Evolutionary conservation across 2,888 invertebrate genomes (phyloP).

Genomic region (Melipona beecheii): DNA sequence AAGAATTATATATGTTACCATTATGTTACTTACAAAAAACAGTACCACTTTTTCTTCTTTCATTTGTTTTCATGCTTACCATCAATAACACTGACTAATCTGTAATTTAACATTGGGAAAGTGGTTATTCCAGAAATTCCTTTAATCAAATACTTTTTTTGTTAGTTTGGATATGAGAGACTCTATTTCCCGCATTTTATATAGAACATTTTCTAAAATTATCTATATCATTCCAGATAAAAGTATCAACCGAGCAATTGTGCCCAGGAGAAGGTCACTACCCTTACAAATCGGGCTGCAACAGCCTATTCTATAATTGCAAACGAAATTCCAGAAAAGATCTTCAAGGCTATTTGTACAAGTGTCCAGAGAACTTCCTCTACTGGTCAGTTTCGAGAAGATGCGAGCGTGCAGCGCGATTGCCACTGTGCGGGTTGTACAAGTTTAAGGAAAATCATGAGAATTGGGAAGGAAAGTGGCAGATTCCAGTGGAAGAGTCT

Average conservation of each 20-base stretch:
- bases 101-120: too few relatives aligned
- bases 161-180: too few relatives aligned
- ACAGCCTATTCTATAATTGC: conserved; percentile 90
- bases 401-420: conserved; percentile 88
- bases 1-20: too few relatives aligned
- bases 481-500: conserved; percentile 75
- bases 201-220: background rate
- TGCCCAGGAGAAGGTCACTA: conserved; percentile 90
- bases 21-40: too few relatives aligned
- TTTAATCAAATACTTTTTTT: too few relatives aligned
- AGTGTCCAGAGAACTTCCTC: conserved; percentile 90
- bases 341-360: conserved; percentile 89
- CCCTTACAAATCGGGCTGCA: conserved; percentile 89
- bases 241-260: conserved; percentile 86
- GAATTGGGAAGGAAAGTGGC: conserved; percentile 76
- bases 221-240: conserved; percentile 86
- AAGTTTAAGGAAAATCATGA: conserved; percentile 67
- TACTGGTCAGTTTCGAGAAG: conserved; percentile 92
- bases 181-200: too few relatives aligned
- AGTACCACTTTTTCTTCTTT: too few relatives aligned
- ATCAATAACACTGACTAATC: too few relatives aligned
- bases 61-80: too few relatives aligned
- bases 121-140: too few relatives aligned
- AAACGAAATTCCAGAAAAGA: conserved; percentile 84
- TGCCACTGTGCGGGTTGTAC: conserved; percentile 86